These are phyloP conservation scores for Umimayanthus kanabou DNA, from an alignment of 92 coral and sea anemone genomes.

Conservation along the genomic window DNA sequence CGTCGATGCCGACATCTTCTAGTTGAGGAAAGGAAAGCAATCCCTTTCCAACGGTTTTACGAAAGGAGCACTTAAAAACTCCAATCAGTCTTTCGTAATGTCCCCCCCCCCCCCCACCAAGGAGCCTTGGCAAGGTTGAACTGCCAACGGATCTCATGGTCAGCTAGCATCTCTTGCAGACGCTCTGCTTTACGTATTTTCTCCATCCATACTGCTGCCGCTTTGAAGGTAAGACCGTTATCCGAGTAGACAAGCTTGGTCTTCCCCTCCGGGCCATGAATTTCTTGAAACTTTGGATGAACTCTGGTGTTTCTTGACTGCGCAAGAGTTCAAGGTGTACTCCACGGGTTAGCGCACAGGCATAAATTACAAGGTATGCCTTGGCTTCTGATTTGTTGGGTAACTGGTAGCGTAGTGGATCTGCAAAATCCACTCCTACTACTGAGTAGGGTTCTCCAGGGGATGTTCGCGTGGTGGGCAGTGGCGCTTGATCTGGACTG, in stretches of 20 bases:
- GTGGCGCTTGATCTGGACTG: constrained; percentile 35
- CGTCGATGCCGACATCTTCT: not conserved
- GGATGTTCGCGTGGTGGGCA: constrained; percentile 26
- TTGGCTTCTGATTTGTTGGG: constrained; percentile 9
- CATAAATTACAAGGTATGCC: constrained; percentile 27
- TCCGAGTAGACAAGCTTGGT: not conserved
- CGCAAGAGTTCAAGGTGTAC: constrained; percentile 10
- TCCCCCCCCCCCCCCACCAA: constrained; percentile 19
- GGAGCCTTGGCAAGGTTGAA: constrained; percentile 25
- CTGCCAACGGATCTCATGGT: not conserved
- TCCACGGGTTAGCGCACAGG: constrained; percentile 30
- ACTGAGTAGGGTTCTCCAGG: constrained; percentile 43
- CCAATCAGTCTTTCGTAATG: constrained; percentile 11
- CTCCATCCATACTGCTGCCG: constrained; percentile 3
- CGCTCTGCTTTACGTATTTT: not conserved
- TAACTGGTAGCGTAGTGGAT: constrained; percentile 36
- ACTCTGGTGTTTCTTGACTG: not conserved
- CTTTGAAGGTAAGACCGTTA: constrained; percentile 14
- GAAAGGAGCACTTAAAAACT: not conserved
- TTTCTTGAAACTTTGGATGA: not conserved
- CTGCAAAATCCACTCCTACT: constrained; percentile 48
- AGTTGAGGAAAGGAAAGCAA: not conserved
- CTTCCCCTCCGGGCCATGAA: constrained; percentile 16
- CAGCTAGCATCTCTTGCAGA: not conserved
- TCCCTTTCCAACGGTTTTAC: not conserved